phyloP scores from a whole-genome alignment of 2,113 vertebrate genomes.

The Lampris incognitus region DNA sequence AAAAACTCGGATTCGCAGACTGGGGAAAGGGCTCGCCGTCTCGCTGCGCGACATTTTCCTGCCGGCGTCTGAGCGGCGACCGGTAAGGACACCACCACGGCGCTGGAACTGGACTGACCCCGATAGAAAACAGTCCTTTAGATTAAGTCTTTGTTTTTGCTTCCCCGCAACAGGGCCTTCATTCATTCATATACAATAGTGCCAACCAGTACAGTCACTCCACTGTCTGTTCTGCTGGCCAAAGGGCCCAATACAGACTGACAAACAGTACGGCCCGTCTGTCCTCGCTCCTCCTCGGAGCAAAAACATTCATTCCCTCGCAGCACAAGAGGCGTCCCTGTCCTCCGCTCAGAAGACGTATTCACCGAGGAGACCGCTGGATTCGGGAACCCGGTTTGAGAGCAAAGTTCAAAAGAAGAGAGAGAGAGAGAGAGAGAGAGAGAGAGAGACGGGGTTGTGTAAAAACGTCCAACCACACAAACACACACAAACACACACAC shows the following conservation, averaged over 20 bases:
- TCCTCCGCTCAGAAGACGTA: conserved; percentile 49
- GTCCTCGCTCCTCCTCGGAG: conserved; percentile 24
- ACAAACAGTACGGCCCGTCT: conserved; percentile 55
- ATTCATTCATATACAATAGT: conserved; percentile 75
- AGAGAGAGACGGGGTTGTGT: not conserved
- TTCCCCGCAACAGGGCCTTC: conserved; percentile 52
- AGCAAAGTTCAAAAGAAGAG: conserved; percentile 36
- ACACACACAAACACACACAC: conserved; percentile 2
- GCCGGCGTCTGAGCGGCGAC: no score
- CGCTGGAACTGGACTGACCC: conserved; percentile 19
- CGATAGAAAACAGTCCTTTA: conserved; percentile 29
- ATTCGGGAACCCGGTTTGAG: conserved; percentile 49
- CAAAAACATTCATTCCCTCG: conserved; percentile 33
- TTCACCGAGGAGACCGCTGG: conserved; percentile 50
- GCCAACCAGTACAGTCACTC: conserved; percentile 65
- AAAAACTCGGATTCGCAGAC: no score
- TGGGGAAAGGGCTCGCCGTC: no score
- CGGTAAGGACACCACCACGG: not conserved
- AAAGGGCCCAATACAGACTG: conserved; percentile 61
- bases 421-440: conserved; percentile 28
- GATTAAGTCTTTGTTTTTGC: conserved; percentile 59
- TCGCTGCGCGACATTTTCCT: no score
- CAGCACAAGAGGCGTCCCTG: conserved; percentile 63
- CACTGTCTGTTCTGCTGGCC: conserved; percentile 69
- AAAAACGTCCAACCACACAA: conserved; percentile 44